Evolutionary conservation across 2,797 vertebrate species (phyloP).

Genomic region (Macropodus opercularis): DNA sequence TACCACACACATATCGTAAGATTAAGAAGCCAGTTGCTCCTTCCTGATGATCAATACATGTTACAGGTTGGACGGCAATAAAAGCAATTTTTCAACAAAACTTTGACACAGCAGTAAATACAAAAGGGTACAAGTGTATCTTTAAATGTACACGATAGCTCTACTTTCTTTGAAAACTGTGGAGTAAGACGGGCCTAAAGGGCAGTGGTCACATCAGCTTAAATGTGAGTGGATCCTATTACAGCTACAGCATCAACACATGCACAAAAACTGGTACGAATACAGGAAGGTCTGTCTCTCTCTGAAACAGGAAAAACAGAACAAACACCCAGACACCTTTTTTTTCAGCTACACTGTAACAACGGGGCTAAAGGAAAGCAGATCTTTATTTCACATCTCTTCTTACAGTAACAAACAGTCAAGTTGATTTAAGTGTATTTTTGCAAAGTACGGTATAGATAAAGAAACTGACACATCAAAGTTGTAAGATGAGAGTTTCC

Average conservation of each 20-base stretch:
- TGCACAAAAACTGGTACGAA: background rate
- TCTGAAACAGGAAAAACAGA: constrained; percentile 25
- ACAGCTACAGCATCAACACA: background rate
- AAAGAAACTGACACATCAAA: constrained; percentile 12
- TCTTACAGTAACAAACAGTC: background rate
- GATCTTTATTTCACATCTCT: background rate
- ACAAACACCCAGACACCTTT: background rate
- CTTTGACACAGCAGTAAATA: background rate
- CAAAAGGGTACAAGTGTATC: background rate
- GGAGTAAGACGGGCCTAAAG: background rate
- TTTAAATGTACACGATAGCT: background rate
- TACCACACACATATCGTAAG: no score
- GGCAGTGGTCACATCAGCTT: background rate
- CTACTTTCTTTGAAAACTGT: no score
- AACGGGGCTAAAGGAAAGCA: background rate
- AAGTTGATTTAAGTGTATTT: no score
- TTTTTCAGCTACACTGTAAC: background rate
- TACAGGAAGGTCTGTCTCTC: background rate
- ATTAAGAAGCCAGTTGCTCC: background rate
- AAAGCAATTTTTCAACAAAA: background rate
- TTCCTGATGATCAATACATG: background rate
- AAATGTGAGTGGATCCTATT: background rate
- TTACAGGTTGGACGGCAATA: background rate
- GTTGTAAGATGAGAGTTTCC: constrained; percentile 47
- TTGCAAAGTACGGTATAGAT: no score